Conservation (phyloP, 2,888 invertebrate genomes). For the Dichetophora obliterata region DNA sequence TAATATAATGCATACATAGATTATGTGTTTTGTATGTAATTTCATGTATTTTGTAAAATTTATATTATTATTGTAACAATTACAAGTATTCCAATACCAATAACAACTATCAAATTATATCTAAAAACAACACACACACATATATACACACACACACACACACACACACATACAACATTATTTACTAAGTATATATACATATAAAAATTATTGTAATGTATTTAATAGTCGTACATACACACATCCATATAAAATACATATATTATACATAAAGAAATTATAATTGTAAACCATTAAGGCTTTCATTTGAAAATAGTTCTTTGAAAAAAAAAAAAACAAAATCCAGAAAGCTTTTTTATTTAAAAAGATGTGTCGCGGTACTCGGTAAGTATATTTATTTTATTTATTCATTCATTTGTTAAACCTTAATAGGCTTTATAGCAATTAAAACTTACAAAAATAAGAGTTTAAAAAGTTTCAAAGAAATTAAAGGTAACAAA, state of each 20-base stretch:
- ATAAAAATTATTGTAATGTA: constrained; percentile 48
- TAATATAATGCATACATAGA: no score
- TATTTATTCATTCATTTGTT: no score
- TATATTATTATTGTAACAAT: constrained; percentile 16
- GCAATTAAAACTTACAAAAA: no score
- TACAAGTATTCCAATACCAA: constrained; percentile 1
- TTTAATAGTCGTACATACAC: constrained; percentile 20
- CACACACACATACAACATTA: no score
- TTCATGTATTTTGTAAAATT: constrained; percentile 5
- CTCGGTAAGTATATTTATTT: no score
- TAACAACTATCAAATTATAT: constrained; percentile 26
- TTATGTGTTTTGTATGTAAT: no score
- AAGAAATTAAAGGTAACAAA: no score
- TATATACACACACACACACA: no score
- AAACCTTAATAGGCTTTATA: no score
- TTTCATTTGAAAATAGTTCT: constrained; percentile 68
- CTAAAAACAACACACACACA: no score
- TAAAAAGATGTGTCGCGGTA: no score
- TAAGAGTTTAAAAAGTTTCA: no score
- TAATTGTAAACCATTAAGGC: constrained; percentile 54
- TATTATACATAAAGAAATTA: constrained; percentile 25
- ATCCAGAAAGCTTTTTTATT: background rate
- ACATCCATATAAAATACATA: constrained; percentile 42
- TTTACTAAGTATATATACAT: constrained; percentile 42
- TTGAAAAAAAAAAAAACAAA: constrained; percentile 54